Evolutionary conservation across 2,888 invertebrate genomes (phyloP).

Genomic region (Rhamphomyia laevipes): DNA sequence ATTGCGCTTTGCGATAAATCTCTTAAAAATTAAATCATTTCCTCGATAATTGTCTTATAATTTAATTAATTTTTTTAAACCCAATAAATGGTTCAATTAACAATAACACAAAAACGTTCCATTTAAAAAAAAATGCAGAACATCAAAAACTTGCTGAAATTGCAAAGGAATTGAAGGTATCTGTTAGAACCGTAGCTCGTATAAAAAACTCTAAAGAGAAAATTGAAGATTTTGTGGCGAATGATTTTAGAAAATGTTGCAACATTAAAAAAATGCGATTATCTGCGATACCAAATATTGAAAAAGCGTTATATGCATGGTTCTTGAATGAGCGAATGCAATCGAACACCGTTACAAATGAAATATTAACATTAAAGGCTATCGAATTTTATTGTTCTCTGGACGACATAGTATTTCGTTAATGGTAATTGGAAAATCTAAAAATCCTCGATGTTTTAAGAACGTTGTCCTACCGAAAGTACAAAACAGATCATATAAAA

Average conservation of each 20-base stretch:
- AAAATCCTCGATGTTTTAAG: background rate
- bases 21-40: too few species aligned
- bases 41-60: too few species aligned
- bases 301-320: too few species aligned
- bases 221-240: too few species aligned
- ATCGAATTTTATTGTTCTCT: background rate
- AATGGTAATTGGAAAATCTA: conserved; percentile 1
- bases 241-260: too few species aligned
- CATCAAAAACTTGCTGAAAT: background rate
- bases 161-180: background rate
- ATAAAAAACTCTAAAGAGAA: too few species aligned
- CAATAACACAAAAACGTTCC: background rate
- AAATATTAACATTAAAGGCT: background rate
- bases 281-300: too few species aligned
- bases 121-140: background rate
- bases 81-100: background rate
- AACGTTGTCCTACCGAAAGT: background rate
- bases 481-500: background rate
- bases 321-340: background rate
- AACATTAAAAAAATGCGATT: too few species aligned
- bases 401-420: conserved; percentile 15
- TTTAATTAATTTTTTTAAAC: too few species aligned
- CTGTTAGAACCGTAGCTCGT: background rate
- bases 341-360: background rate
- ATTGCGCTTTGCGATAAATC: too few species aligned